phyloP scores from a whole-genome alignment of 2,888 invertebrate genomes.

The Drosophila niveifrons region DNA sequence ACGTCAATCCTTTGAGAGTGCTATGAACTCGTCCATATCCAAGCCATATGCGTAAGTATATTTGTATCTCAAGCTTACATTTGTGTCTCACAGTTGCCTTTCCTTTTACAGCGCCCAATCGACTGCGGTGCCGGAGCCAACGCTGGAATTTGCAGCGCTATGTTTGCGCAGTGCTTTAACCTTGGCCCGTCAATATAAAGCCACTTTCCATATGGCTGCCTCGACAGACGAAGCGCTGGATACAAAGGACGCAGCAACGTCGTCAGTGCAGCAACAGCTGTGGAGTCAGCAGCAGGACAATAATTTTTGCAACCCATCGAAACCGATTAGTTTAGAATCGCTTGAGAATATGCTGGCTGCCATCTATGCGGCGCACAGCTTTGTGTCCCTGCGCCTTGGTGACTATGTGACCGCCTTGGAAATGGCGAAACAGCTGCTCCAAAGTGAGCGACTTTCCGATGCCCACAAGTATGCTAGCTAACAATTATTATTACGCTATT shows the following conservation, averaged over 20 bases:
- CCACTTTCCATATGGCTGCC: constrained; percentile 59
- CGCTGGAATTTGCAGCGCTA: constrained; percentile 94
- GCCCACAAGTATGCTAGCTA: constrained; percentile 87
- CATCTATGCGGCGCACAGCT: constrained; percentile 92
- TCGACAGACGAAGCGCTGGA: constrained; percentile 57
- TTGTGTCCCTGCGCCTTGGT: constrained; percentile 93
- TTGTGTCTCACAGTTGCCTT: background rate
- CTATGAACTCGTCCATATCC: constrained; percentile 27
- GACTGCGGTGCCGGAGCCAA: constrained; percentile 94
- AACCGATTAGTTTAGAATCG: constrained; percentile 88
- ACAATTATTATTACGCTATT: background rate
- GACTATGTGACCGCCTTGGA: constrained; percentile 93
- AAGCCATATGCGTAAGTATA: constrained; percentile 73
- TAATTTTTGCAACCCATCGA: constrained; percentile 87
- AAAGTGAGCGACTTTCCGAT: constrained; percentile 90
- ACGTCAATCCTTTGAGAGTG: constrained; percentile 46
- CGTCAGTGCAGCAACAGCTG: constrained; percentile 45
- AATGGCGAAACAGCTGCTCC: constrained; percentile 91
- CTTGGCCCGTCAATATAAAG: constrained; percentile 72
- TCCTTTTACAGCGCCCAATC: constrained; percentile 86
- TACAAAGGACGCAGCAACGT: constrained; percentile 35
- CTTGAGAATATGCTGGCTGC: constrained; percentile 88
- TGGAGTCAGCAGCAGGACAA: constrained; percentile 86
- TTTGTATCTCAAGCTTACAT: background rate
- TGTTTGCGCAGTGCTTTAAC: constrained; percentile 93